phyloP scores from a whole-genome alignment of 2,888 invertebrate species.

The Fissipunctia ypsillon region DNA sequence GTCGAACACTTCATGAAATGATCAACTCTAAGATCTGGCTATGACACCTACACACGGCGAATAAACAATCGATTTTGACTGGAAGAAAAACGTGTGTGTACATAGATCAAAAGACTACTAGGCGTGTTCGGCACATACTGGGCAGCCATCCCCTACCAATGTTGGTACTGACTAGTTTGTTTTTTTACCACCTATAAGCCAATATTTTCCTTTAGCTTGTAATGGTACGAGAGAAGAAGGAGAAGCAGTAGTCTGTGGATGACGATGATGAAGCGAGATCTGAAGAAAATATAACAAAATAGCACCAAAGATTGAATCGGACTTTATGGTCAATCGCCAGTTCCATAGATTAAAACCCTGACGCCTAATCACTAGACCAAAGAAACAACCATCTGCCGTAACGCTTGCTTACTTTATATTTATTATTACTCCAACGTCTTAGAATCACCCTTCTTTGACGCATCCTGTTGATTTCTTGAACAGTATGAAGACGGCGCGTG shows the following conservation, averaged over 20 bases:
- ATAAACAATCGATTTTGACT: no score
- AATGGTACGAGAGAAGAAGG: not conserved
- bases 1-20: no score
- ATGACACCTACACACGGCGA: no score
- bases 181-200: not conserved
- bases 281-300: not conserved
- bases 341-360: slow-evolving; percentile 26
- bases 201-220: not conserved
- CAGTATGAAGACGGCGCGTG: slow-evolving; percentile 80
- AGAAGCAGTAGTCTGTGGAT: not conserved
- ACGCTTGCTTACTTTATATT: slow-evolving; percentile 50
- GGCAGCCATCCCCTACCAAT: no score
- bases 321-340: slow-evolving; percentile 30
- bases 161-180: no score
- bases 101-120: no score
- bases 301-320: not conserved
- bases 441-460: slow-evolving; percentile 81
- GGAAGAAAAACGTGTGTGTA: no score
- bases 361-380: slow-evolving; percentile 55
- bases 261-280: not conserved
- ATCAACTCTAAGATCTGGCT: no score
- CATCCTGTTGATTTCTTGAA: slow-evolving; percentile 82
- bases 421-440: slow-evolving; percentile 72
- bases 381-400: slow-evolving; percentile 58
- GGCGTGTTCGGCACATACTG: no score